These are phyloP conservation scores for Coluber constrictor DNA, from an alignment of 2,797 vertebrate genomes.

Conservation along the genomic window DNA sequence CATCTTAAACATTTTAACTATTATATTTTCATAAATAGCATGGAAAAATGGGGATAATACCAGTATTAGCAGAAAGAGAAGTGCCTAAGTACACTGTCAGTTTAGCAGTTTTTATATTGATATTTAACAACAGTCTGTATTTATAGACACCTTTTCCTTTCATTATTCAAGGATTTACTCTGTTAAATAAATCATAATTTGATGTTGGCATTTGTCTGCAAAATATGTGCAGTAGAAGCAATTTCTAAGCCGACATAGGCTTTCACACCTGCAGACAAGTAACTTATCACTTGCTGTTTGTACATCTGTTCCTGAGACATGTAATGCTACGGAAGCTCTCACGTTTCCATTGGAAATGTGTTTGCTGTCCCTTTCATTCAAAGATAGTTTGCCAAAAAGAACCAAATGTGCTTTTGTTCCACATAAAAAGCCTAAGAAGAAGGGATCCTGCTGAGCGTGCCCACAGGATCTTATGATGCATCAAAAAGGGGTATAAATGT, in stretches of 20 bases:
- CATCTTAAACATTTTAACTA: conserved; percentile 33
- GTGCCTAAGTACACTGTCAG: background rate
- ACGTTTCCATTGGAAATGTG: conserved; percentile 40
- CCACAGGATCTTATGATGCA: background rate
- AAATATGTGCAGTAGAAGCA: conserved; percentile 36
- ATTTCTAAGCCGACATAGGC: conserved; percentile 48
- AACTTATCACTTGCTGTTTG: conserved; percentile 44
- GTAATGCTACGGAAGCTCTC: conserved; percentile 28
- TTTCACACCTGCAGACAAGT: conserved; percentile 22
- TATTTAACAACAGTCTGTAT: background rate
- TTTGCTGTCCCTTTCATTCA: conserved; percentile 33
- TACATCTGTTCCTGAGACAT: conserved; percentile 24
- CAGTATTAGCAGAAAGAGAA: conserved; percentile 16
- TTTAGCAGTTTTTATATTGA: background rate
- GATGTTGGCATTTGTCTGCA: conserved; percentile 54
- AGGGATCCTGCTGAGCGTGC: background rate
- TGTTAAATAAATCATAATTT: conserved; percentile 47
- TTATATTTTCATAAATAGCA: conserved; percentile 48
- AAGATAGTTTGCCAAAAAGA: conserved; percentile 28
- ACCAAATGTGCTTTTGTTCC: conserved; percentile 7
- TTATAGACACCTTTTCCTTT: background rate
- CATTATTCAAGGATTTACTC: background rate
- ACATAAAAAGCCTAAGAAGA: conserved; percentile 32
- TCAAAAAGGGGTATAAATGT: conserved; percentile 39
- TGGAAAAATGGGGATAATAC: background rate